Base-by-base conservation (phyloP, 1,140 invertebrate genomes). In the Bombus superbus region DNA sequence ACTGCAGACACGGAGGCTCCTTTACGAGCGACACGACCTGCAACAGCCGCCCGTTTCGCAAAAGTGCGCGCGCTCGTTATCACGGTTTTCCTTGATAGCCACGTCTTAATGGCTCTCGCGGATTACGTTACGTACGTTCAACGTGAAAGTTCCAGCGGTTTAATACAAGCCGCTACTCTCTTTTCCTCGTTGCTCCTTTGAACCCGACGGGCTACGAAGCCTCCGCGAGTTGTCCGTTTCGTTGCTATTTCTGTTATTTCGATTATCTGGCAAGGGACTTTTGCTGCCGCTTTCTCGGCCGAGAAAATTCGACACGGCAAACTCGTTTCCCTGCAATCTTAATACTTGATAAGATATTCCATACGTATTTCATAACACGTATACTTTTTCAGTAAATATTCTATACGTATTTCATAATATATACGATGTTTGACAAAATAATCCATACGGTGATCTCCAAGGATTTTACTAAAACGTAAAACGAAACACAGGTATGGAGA, bases 11-110 rank as follows among this genome's bases (percentile, higher is more conserved):
- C 53, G 57, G 38, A 40, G 35, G 35, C 8, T 42, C 57, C 25
- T 77, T 77, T 62, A 77, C 75, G 35, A 77, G 53, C 53, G 25
- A 40, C 35, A n/a, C 9, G 22, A 8, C 25, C 8, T 6, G 25
- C 25, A 57, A 75, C 59, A 64, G 74, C 32, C 40, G 18, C 3
- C 53, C 32, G 38, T 22, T 22, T 64, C 42, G 59, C 59, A 40
- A 75, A 83, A 75, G 53, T 83, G 28, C 32, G 42, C 69, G 28
- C 2, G 32, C 44, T 83, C 53, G 59, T 83, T 75, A 75, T 83
- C 72, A 35, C 59, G 32, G 47, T 42, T 72, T 53, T 35, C 77
- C 42, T 38, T 79, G 77, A 79, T 79, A 68, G 42, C 42, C 22
- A 3, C 79, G 25, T 72, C 68, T 81, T 81, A 81, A 81, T 72